Evolutionary conservation across 2,797 vertebrate species (phyloP).

Genomic region (Coracias cyanogaster): DNA sequence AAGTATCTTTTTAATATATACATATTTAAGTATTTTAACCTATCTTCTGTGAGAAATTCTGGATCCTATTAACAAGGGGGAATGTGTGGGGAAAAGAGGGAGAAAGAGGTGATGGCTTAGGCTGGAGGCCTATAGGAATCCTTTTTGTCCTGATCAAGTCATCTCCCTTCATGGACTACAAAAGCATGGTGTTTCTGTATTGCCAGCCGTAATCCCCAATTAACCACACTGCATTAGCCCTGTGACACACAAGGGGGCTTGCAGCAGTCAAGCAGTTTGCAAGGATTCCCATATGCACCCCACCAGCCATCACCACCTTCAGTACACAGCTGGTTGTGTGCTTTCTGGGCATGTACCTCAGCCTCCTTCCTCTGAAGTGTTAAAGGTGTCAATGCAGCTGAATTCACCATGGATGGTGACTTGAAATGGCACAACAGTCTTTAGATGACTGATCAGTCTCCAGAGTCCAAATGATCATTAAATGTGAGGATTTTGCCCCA

Average conservation of each 20-base stretch:
- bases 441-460: neutral
- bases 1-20: neutral
- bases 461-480: neutral
- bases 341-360: neutral
- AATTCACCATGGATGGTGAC: fast-evolving
- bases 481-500: neutral
- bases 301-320: neutral
- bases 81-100: neutral
- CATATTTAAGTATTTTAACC: neutral
- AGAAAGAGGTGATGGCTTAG: neutral
- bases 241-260: neutral
- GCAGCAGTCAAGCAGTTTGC: neutral
- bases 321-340: neutral
- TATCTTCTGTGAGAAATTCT: neutral
- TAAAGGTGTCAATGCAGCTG: neutral
- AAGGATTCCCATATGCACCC: neutral
- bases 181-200: neutral
- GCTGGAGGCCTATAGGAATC: neutral
- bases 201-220: neutral
- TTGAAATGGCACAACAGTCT: neutral
- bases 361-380: neutral
- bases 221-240: neutral
- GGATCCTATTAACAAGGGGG: neutral
- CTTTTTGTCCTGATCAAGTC: neutral
- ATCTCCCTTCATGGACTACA: neutral